Evolutionary conservation across 2,113 vertebrate genomes (phyloP), one percentile per base, ranked within the genome.

Genomic region (Nesoenas mayeri): DNA sequence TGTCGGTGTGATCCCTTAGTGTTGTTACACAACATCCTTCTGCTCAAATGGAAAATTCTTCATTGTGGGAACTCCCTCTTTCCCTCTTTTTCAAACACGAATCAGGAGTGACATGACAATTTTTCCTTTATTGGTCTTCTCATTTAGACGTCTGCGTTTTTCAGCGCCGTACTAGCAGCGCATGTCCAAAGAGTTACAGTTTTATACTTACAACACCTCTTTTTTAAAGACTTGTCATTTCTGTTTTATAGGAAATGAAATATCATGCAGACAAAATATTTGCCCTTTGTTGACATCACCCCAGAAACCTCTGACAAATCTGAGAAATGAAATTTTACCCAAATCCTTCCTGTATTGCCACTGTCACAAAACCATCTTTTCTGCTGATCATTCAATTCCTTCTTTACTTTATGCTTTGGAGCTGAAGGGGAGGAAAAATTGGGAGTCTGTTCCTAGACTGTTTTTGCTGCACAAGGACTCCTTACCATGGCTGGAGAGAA

Each of bases 11-110:
- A 56, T 81, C 38, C 25, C 18, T 81, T 17, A 22, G 26, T 81
- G 84, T 60, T 74, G n/a, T 57, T 65, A 71, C 65, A 87, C 53
- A 88, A 31, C 19, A 71, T 28, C 73, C 34, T 85, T 91, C 79
- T 94, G 90, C 62, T 83, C 58, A 7, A 22, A 38, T 91, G 64
- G 26, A 50, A 84, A 64, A 64, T 38, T 79, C 29, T 60, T 95
- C 32, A 17, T 25, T 36, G 19, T 61, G 44, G 54, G 58, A 44
- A 77, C 85, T 57, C 25, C 18, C n/a, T 88, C 14, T 51, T 48
- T 79, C 65, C 57, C 48, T 19, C 54, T 53, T 10, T 70, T 61
- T 58, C 36, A 7, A 4, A 50, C 16, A 11, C 48, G 31, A 79
- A 69, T 38, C 61, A 60, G 44, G 42, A 72, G 24, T 29, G 47